phyloP scores from a whole-genome alignment of 2,888 invertebrate species.

The Abscondita cerata region DNA sequence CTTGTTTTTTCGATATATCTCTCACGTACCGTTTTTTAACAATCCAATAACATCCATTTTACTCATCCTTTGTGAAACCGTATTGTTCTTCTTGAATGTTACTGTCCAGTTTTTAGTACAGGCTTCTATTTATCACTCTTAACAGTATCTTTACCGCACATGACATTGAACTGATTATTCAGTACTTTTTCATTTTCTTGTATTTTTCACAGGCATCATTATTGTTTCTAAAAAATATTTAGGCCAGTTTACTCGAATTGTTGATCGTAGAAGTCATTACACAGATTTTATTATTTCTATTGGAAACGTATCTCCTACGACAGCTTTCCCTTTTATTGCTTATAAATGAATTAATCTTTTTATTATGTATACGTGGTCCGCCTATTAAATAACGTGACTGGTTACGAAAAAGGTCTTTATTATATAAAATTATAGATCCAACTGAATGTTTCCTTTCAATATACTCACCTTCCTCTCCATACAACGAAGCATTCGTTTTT shows the following conservation, averaged over 20 bases:
- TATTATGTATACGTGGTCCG: too few relatives aligned
- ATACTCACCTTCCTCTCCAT: too few relatives aligned
- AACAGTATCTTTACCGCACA: background rate
- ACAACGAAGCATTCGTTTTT: too few relatives aligned
- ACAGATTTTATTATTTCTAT: background rate
- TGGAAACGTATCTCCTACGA: background rate
- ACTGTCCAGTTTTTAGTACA: background rate
- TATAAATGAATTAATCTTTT: too few relatives aligned
- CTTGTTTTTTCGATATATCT: background rate
- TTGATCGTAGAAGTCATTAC: background rate
- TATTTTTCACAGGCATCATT: background rate
- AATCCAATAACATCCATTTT: background rate
- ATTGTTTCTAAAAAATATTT: background rate
- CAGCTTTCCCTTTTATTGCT: background rate
- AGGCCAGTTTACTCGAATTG: too few relatives aligned
- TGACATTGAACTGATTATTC: too few relatives aligned
- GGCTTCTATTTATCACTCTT: background rate
- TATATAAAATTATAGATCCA: too few relatives aligned
- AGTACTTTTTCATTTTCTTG: too few relatives aligned
- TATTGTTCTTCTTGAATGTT: background rate
- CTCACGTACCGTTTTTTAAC: background rate
- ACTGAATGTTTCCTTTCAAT: too few relatives aligned
- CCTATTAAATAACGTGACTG: too few relatives aligned
- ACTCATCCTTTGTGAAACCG: background rate
- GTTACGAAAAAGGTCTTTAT: too few relatives aligned